Evolutionary conservation across 2,888 invertebrate species (phyloP).

Genomic region (Amiota communis): DNA sequence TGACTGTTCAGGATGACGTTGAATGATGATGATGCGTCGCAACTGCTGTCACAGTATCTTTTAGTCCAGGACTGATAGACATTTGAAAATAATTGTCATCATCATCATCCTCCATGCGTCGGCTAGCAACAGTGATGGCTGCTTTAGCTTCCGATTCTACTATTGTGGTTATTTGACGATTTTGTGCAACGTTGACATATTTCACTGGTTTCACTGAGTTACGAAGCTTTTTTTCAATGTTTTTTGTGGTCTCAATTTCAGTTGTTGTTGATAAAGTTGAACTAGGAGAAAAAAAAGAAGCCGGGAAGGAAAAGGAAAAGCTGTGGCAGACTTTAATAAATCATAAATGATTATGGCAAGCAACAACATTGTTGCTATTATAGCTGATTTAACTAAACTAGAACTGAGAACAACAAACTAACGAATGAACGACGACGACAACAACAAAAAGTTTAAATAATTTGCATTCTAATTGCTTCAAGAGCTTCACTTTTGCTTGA

Average conservation of each 20-base stretch:
- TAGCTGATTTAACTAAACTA: not conserved
- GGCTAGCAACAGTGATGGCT: too few relatives aligned
- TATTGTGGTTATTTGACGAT: too few relatives aligned
- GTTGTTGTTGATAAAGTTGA: not conserved
- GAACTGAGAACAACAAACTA: not conserved
- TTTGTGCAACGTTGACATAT: conserved; percentile 1
- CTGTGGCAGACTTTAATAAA: not conserved
- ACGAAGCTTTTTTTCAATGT: not conserved
- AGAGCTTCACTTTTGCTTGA: conserved; percentile 26
- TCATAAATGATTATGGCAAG: not conserved
- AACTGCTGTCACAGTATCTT: not conserved
- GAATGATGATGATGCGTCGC: not conserved
- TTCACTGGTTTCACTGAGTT: not conserved
- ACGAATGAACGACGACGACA: conserved; percentile 11
- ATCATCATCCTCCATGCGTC: too few relatives aligned
- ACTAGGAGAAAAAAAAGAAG: not conserved
- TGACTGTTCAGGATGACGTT: too few relatives aligned
- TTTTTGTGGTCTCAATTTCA: not conserved
- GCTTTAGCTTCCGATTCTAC: too few relatives aligned
- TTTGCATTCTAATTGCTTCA: conserved; percentile 54
- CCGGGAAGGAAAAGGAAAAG: not conserved
- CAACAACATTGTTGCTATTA: not conserved
- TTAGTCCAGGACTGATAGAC: not conserved
- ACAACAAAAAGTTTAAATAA: conserved; percentile 52
- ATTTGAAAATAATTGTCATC: too few relatives aligned